Evolutionary conservation across 2,888 invertebrate species (phyloP).

Genomic region (Schrankia costaestrigalis): DNA sequence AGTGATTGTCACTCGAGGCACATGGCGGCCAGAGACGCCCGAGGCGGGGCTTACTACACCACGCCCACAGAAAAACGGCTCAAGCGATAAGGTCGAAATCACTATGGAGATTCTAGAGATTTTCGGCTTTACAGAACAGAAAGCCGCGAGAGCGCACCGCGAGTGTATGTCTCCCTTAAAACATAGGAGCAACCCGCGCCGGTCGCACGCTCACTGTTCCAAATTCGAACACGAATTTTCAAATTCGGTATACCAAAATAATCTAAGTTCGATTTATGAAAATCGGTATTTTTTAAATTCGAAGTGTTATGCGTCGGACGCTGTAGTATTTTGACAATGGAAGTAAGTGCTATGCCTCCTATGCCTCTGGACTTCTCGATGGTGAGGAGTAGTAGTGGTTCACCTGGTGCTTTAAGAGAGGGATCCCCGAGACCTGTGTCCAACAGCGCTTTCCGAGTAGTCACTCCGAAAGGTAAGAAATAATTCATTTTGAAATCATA

Average conservation of each 20-base stretch:
- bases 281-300: conserved; percentile 23
- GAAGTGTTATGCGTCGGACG: conserved; percentile 44
- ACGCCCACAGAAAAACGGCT: conserved; percentile 60
- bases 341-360: conserved; percentile 81
- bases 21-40: conserved; percentile 62
- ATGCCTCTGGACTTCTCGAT: conserved; percentile 86
- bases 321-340: conserved; percentile 67
- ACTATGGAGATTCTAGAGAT: conserved; percentile 64
- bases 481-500: not conserved
- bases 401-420: conserved; percentile 58
- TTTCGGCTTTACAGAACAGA: conserved; percentile 69
- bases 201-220: conserved; percentile 64
- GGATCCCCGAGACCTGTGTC: conserved; percentile 68
- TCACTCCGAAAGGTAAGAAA: conserved; percentile 82
- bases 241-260: conserved; percentile 31
- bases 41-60: conserved; percentile 60
- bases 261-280: conserved; percentile 16
- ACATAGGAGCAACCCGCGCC: conserved; percentile 63
- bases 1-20: conserved; percentile 78
- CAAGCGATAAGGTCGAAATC: conserved; percentile 74
- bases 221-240: conserved; percentile 42
- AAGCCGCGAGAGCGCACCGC: conserved; percentile 47
- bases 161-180: conserved; percentile 66
- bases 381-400: conserved; percentile 68
- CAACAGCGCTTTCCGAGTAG: conserved; percentile 84